Evolutionary conservation across 2,888 invertebrate species (phyloP), one percentile per base, ranked within the genome.

Genomic region (Synanthedon vespiformis): DNA sequence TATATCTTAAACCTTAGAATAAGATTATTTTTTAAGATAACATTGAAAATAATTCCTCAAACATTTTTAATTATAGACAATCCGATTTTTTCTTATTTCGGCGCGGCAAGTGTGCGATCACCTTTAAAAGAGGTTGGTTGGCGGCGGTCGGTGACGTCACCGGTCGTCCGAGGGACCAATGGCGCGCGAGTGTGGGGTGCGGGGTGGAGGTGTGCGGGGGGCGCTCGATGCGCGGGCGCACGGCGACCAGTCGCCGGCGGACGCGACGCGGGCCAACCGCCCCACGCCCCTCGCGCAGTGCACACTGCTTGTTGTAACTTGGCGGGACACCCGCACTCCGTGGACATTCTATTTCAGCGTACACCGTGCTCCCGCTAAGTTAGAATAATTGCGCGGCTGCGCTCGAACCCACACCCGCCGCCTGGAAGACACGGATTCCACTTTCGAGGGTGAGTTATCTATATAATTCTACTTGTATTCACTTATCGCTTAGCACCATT

Each of bases 201-300:
- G 58, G 58, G 57, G 55, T 55, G 54, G 55, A 52, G 65, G 63
- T 62, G 65, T 65, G 60, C 56, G 67, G 56, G 60, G 62, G 61
- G 62, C 63, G 59, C 57, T 34, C 34, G 34, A 67, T 54, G 66
- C 61, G 60, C 63, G 58, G 59, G 65, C 61, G 68, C 66, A 65
- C 62, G 61, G 62, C 61, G 64, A 60, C 64, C 54, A 55, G 56
- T 65, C 66, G 68, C 58, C 60, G 58, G 57, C 56, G 60, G 63
- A 65, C 64, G 61, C 52, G 71, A 73, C 76, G 63, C 78, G 75
- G 34, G 34, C 34, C 34, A 34, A 34, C 34, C 73, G 71, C 80
- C 65, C 65, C 67, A 67, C 66, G 79, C 85, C 78, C 81, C 58
- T 57, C 58, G 54, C 89, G 88, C 90, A 66, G 65, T 68, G 57